phyloP scores from a whole-genome alignment of 2,888 invertebrate genomes.

The Sipunculus nudus region DNA sequence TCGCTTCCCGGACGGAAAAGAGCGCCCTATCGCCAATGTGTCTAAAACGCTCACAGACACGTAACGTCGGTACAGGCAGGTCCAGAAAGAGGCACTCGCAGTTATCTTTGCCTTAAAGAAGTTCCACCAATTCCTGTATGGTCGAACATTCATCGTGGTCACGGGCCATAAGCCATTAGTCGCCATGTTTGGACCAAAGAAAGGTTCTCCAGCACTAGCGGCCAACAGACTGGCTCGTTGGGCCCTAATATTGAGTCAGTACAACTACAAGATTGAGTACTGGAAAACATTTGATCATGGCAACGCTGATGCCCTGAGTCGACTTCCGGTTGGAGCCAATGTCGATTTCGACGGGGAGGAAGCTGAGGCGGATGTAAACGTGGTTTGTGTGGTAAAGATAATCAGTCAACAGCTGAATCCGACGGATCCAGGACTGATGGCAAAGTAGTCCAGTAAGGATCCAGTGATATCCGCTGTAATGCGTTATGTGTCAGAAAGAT shows the following conservation, averaged over 20 bases:
- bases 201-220: conserved; percentile 10
- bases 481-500: too few species aligned
- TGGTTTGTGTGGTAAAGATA: too few species aligned
- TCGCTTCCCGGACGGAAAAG: conserved; percentile 21
- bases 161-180: conserved; percentile 19
- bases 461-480: conserved; percentile 7
- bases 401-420: too few species aligned
- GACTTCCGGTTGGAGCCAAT: too few species aligned
- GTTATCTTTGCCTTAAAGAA: conserved; percentile 25
- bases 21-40: conserved; percentile 21
- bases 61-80: conserved; percentile 24
- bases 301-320: conserved; percentile 36
- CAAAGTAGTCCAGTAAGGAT: too few species aligned
- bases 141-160: conserved; percentile 15
- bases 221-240: conserved; percentile 15
- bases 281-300: conserved; percentile 21
- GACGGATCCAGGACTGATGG: too few species aligned
- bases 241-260: conserved; percentile 27
- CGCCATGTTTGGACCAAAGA: conserved; percentile 1
- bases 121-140: conserved; percentile 26
- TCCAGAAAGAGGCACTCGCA: conserved; percentile 28
- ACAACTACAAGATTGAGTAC: conserved; percentile 23
- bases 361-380: too few species aligned
- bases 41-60: conserved; percentile 20
- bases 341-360: conserved; percentile 60